These are phyloP conservation scores for Cliona cf. orientalis DNA, from an alignment of 37 sponge, comb jelly and placozoan genomes.

Conservation along the genomic window DNA sequence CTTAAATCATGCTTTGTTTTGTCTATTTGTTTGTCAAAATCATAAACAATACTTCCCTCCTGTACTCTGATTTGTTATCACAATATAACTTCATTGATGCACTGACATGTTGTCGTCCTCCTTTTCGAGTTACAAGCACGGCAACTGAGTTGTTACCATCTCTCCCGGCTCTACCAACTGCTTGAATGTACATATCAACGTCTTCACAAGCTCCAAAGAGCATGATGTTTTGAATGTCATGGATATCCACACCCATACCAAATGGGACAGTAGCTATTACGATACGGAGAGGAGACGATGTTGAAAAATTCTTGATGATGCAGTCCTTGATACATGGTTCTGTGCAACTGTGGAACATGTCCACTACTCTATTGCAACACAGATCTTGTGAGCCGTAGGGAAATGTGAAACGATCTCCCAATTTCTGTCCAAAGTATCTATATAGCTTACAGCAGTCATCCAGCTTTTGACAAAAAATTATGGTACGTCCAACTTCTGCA, in stretches of 20 bases:
- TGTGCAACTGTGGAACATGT: constrained; percentile 42
- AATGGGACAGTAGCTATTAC: constrained; percentile 39
- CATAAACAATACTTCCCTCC: background rate
- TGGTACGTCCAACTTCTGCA: background rate
- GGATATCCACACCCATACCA: constrained; percentile 34
- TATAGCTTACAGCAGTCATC: constrained; percentile 2
- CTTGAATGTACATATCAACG: constrained; percentile 41
- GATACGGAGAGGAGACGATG: constrained; percentile 11
- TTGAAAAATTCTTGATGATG: background rate
- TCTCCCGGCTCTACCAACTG: constrained; percentile 26
- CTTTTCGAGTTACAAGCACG: background rate
- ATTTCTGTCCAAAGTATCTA: background rate
- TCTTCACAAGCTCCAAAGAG: constrained; percentile 35
- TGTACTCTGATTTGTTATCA: background rate
- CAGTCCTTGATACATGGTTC: constrained; percentile 17
- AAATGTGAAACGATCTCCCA: background rate
- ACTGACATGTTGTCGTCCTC: constrained; percentile 1
- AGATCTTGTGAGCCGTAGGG: background rate
- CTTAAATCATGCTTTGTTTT: background rate
- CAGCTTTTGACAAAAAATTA: constrained; percentile 8
- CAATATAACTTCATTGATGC: background rate
- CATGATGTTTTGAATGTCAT: constrained; percentile 13
- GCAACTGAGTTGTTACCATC: constrained; percentile 23
- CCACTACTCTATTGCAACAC: constrained; percentile 5
- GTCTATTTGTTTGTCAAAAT: too few species aligned